A percentile compares a stretch with the other conserved stretches of the same genome.
These are phyloP conservation scores for Phrynocephalus vlangalii DNA, from an alignment of 2,797 vertebrate species.

Conservation along the genomic window DNA sequence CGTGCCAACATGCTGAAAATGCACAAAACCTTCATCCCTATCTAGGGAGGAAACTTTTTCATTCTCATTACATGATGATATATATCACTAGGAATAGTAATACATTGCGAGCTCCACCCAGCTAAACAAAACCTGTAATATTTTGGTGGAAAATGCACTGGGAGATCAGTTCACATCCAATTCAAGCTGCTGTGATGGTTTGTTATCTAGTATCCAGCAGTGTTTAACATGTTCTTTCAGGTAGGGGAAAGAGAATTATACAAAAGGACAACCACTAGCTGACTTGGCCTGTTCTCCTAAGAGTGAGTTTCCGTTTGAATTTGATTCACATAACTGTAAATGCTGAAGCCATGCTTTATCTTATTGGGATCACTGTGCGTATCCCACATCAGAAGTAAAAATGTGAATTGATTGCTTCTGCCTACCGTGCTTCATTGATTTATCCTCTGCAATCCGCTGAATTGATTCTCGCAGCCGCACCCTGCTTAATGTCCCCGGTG, in stretches of 20 bases:
- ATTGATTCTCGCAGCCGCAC: background rate
- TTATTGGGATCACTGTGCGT: constrained; percentile 13
- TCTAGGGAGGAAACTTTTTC: too few relatives aligned
- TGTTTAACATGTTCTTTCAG: background rate
- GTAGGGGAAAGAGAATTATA: background rate
- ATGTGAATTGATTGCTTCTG: constrained; percentile 24
- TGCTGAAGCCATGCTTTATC: constrained; percentile 6
- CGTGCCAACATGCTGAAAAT: too few relatives aligned
- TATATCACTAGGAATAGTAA: too few relatives aligned
- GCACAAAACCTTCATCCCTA: too few relatives aligned
- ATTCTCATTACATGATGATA: too few relatives aligned
- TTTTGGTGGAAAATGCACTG: background rate
- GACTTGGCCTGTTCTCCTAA: background rate
- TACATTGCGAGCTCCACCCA: background rate
- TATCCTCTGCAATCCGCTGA: background rate
- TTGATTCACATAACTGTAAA: constrained; percentile 28
- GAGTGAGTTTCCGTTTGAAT: background rate
- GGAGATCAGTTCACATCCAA: background rate
- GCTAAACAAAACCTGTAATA: background rate
- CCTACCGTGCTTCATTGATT: background rate
- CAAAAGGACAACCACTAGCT: background rate
- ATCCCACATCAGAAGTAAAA: constrained; percentile 27
- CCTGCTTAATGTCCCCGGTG: background rate
- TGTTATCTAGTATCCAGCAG: constrained; percentile 2
- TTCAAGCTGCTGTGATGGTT: background rate